Conservation (phyloP, 2,797 vertebrate species). For the Poeciliopsis turneri region DNA sequence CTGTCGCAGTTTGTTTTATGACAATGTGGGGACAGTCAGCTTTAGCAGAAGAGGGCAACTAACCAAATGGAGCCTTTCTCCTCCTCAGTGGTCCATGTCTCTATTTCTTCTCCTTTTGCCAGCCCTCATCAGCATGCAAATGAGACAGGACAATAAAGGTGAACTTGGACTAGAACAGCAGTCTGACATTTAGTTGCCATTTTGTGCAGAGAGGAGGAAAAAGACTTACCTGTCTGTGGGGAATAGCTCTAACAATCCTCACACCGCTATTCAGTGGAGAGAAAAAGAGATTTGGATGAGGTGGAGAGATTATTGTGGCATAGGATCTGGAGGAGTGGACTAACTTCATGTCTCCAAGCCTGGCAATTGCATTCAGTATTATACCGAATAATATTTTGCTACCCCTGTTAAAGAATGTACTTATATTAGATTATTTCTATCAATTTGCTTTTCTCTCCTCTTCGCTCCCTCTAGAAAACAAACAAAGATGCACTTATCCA, state of each 20-base stretch:
- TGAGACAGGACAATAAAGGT: conserved; percentile 77
- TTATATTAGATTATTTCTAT: conserved; percentile 51
- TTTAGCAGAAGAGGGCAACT: conserved; percentile 57
- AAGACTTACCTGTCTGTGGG: conserved; percentile 66
- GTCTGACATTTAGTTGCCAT: conserved; percentile 83
- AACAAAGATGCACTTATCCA: conserved; percentile 1
- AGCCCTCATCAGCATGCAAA: conserved; percentile 74
- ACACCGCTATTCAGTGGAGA: conserved; percentile 42
- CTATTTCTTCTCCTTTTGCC: conserved; percentile 45
- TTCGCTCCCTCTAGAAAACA: conserved; percentile 10
- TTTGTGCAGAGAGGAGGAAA: conserved; percentile 62
- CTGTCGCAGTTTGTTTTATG: conserved; percentile 61
- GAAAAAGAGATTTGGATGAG: conserved; percentile 34
- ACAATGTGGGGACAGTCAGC: conserved; percentile 55
- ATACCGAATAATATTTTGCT: conserved; percentile 41
- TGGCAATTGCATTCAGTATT: conserved; percentile 26
- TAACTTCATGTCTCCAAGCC: conserved; percentile 44
- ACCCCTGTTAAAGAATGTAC: conserved; percentile 45
- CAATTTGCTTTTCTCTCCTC: conserved; percentile 12
- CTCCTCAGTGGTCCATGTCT: conserved; percentile 53
- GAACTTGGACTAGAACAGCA: conserved; percentile 75
- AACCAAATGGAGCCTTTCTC: conserved; percentile 64
- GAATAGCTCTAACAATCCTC: conserved; percentile 60
- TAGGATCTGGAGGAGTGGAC: conserved; percentile 54
- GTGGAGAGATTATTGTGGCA: conserved; percentile 50